Conservation (phyloP, 2,888 invertebrate genomes). For the Drosophila greeni region DNA sequence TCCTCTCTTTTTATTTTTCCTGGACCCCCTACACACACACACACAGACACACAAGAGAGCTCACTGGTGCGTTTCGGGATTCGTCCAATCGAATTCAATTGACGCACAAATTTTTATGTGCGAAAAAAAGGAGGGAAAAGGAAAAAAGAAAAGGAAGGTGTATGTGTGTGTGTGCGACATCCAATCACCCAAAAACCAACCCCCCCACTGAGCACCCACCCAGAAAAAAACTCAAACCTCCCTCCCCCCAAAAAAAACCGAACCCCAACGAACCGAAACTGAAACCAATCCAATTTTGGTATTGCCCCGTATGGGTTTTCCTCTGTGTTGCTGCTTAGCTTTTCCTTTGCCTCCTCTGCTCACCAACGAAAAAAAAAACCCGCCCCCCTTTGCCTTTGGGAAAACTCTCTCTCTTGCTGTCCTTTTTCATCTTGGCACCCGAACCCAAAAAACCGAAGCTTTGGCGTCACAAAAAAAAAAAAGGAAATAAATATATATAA, state of each 20-base stretch:
- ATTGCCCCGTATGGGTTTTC: slow-evolving; percentile 41
- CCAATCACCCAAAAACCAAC: slow-evolving; percentile 49
- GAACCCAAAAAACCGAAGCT: slow-evolving; percentile 41
- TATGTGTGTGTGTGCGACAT: slow-evolving; percentile 12
- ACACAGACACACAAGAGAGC: slow-evolving; percentile 24
- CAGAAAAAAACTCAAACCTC: background rate
- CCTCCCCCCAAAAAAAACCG: slow-evolving; percentile 27
- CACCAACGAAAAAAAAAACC: background rate
- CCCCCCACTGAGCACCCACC: slow-evolving; percentile 13
- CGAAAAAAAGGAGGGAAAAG: slow-evolving; percentile 39
- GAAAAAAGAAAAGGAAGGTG: slow-evolving; percentile 16
- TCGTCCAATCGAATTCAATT: slow-evolving; percentile 78
- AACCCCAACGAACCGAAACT: slow-evolving; percentile 51
- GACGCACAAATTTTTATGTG: slow-evolving; percentile 76
- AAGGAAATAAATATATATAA: slow-evolving; percentile 20
- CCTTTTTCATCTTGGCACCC: slow-evolving; percentile 40
- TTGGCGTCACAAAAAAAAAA: slow-evolving; percentile 46
- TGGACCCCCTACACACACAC: slow-evolving; percentile 58
- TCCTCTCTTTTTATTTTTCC: slow-evolving; percentile 11
- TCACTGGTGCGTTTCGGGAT: slow-evolving; percentile 54
- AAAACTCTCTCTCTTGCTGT: slow-evolving; percentile 16
- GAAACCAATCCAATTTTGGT: slow-evolving; percentile 72
- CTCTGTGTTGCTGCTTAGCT: slow-evolving; percentile 10
- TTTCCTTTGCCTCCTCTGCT: background rate
- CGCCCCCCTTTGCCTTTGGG: slow-evolving; percentile 1